Conservation (phyloP, 1,140 invertebrate species). For the Galleria mellonella region DNA sequence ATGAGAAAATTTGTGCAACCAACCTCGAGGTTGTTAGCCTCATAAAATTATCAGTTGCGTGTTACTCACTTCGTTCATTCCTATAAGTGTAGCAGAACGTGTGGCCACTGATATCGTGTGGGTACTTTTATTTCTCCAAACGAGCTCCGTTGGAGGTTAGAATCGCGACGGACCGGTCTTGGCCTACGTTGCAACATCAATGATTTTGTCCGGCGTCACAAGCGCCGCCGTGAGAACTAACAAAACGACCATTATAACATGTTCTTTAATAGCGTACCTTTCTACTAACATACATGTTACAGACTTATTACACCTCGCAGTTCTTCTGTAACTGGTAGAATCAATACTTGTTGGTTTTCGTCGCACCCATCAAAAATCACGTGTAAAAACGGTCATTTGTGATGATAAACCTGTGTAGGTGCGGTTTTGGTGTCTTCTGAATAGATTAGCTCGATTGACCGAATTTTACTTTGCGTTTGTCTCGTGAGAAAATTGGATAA, state of each 20-base stretch:
- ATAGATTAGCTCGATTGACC: slow-evolving; percentile 48
- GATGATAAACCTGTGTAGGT: slow-evolving; percentile 31
- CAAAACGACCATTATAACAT: slow-evolving; percentile 21
- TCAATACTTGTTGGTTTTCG: slow-evolving; percentile 18
- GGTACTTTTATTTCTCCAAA: slow-evolving; percentile 18
- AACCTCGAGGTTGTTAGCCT: slow-evolving; percentile 15
- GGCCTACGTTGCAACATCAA: slow-evolving; percentile 40
- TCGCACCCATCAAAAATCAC: slow-evolving; percentile 24
- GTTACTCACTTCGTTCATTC: neutral
- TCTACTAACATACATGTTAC: neutral
- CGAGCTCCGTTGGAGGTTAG: slow-evolving; percentile 30
- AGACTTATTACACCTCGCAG: neutral
- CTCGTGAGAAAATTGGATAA: slow-evolving; percentile 49
- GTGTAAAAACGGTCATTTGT: slow-evolving; percentile 43
- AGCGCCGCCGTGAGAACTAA: slow-evolving; percentile 57
- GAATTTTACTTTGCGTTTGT: slow-evolving; percentile 32
- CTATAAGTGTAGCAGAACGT: neutral
- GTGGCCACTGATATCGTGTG: neutral
- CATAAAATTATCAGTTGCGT: slow-evolving; percentile 16
- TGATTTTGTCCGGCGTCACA: slow-evolving; percentile 33
- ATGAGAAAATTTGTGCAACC: slow-evolving; percentile 5
- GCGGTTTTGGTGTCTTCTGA: slow-evolving; percentile 35
- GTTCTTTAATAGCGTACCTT: slow-evolving; percentile 3
- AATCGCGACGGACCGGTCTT: slow-evolving; percentile 37
- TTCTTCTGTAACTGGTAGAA: slow-evolving; percentile 4